Base-by-base conservation (phyloP, 2,797 vertebrate genomes). In the Eremophila alpestris region DNA sequence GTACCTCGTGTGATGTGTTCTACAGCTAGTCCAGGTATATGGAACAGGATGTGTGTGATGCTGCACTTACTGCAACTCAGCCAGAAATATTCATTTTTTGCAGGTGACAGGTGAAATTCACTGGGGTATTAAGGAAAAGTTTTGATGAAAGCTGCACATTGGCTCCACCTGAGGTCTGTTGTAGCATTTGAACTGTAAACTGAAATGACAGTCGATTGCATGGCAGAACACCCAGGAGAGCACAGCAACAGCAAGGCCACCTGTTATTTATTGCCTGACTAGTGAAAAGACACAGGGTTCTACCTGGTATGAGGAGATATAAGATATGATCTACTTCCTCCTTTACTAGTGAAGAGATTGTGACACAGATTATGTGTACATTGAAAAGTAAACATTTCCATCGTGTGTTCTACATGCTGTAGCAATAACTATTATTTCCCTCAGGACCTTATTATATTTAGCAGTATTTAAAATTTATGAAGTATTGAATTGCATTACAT, bases 161-260 rank as follows among this genome's bases (percentile, higher is more conserved):
- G 3, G 8, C 77, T 71, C 77, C 0, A 1, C 77, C 69, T 32
- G 46, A 91, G 71, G 67, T 77, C 94, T 89, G 76, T 80, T 77
- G 64, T 85, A 80, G 43, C 52, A 80, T 54, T 91, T 94, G 93
- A 90, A 86, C 85, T 90, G 85, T 91, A 90, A 94, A 73, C 69
- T 83, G 88, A 95, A 94, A 93, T 73, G 85, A 86, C 86, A 93
- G 85, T 59, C 0, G 0, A 26, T 62, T 79, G 80, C 51, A 13
- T 56, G 65, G 90, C 48, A 90, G 63, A 93, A 45, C 59, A 64
- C 89, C 65, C 93, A 38, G 18, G 90, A 95, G 91, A 96, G 20
- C 48, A 45, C 52, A 80, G 36, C 83, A 81, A 76, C 79, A 93
- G 26, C 58, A 81, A 16, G 59, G 59, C 77, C 90, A 91, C 85